Percentiles rank a stretch among this genome's conserved stretches.
phyloP scores from a whole-genome alignment of 2,797 vertebrate genomes.

The Lepus townsendii region DNA sequence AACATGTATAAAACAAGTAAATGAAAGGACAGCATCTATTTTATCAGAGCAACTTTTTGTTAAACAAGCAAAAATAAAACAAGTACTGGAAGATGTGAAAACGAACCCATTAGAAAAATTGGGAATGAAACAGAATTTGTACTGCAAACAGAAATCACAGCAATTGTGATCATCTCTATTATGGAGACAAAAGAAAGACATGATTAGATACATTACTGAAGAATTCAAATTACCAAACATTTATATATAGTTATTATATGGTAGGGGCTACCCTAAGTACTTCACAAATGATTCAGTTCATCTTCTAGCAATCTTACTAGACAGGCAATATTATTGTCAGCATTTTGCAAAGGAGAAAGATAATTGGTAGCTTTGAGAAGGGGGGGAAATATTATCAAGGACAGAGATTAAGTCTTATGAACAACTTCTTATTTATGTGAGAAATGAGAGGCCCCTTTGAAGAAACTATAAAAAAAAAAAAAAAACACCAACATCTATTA shows the following conservation, averaged over 20 bases:
- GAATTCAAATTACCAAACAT: neutral
- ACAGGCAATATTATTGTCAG: neutral
- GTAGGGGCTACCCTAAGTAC: neutral
- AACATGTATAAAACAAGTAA: constrained; percentile 11
- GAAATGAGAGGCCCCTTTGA: neutral
- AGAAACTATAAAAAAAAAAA: neutral
- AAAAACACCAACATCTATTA: neutral
- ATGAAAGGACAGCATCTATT: neutral
- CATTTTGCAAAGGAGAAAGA: neutral
- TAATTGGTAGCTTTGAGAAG: constrained; percentile 7
- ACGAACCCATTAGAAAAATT: constrained; percentile 14
- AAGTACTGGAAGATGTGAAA: neutral
- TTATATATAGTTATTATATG: neutral
- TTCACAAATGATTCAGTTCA: neutral
- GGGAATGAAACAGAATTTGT: neutral
- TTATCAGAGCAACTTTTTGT: constrained; percentile 26
- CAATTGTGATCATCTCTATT: neutral
- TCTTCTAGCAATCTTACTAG: neutral
- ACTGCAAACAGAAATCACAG: neutral
- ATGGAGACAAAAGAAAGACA: neutral
- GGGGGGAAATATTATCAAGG: neutral
- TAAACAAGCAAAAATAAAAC: neutral
- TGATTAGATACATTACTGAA: neutral
- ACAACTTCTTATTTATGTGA: neutral
- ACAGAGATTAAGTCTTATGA: neutral